Conservation (phyloP, 2,113 vertebrate genomes). For the Ceyx margarethae region DNA sequence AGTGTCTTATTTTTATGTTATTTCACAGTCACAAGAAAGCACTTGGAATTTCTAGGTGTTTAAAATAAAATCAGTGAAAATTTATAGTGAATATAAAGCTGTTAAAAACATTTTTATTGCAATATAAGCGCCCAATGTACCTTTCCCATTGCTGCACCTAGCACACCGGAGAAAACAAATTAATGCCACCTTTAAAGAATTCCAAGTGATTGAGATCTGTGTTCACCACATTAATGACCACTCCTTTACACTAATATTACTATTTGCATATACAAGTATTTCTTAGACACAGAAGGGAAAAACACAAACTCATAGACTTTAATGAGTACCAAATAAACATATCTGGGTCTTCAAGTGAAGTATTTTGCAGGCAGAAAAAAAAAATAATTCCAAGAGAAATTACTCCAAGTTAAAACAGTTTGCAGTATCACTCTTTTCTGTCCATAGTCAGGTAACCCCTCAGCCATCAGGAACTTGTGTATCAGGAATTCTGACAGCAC, state of each 20-base stretch:
- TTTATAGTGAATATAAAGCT: not conserved
- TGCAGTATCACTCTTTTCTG: not conserved
- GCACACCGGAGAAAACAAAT: not conserved
- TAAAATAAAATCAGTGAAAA: not conserved
- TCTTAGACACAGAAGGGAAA: not conserved
- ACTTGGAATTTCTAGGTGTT: not conserved
- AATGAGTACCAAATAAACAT: not conserved
- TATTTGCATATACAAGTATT: not conserved
- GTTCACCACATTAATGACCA: not conserved
- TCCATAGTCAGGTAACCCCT: not conserved
- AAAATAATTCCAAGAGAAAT: not conserved
- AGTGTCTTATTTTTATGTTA: not conserved
- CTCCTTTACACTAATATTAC: not conserved
- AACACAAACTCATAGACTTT: not conserved
- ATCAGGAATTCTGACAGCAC: not conserved
- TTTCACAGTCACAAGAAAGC: not conserved
- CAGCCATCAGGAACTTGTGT: not conserved
- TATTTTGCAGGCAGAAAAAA: not conserved
- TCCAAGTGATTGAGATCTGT: not conserved
- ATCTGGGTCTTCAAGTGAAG: not conserved
- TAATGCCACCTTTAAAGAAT: not conserved
- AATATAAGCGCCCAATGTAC: not conserved
- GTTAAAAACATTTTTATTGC: not conserved
- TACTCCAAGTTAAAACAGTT: not conserved
- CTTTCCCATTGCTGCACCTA: not conserved